Evolutionary conservation across 2,797 vertebrate species (phyloP).

Genomic region (Diplodus sargus): DNA sequence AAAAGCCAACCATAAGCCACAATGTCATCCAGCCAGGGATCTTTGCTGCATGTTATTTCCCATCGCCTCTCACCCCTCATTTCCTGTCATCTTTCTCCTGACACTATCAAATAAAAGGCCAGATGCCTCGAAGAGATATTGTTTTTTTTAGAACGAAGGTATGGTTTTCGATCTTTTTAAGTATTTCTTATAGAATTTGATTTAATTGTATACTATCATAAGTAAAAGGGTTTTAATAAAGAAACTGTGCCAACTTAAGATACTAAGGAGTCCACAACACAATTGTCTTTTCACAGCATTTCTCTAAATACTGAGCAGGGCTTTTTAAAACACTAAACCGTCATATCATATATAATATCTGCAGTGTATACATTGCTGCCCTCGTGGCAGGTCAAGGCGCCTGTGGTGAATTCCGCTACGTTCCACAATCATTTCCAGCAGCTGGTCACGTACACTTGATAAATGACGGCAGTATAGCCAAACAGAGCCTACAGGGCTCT

Average conservation of each 20-base stretch:
- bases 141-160: not conserved
- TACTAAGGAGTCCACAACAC: not conserved
- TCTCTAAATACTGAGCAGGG: not conserved
- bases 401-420: slow-evolving; percentile 49
- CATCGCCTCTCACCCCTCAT: not conserved
- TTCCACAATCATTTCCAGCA: slow-evolving; percentile 58
- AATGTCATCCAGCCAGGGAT: not conserved
- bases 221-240: not conserved
- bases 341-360: slow-evolving; percentile 29
- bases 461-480: slow-evolving; percentile 60
- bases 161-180: not conserved
- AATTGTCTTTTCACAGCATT: not conserved
- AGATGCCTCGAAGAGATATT: no score
- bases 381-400: slow-evolving; percentile 51
- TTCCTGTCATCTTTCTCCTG: not conserved
- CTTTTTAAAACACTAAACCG: slow-evolving; percentile 16
- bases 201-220: not conserved
- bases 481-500: slow-evolving; percentile 60
- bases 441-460: slow-evolving; percentile 65
- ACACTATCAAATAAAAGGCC: not conserved
- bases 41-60: not conserved
- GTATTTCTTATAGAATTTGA: not conserved
- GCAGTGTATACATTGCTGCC: slow-evolving; percentile 55
- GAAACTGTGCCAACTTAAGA: not conserved
- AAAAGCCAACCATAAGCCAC: not conserved